Evolutionary conservation across 2,113 vertebrate species (phyloP), one percentile per base, ranked within the genome.

Genomic region (Jaculus jaculus): DNA sequence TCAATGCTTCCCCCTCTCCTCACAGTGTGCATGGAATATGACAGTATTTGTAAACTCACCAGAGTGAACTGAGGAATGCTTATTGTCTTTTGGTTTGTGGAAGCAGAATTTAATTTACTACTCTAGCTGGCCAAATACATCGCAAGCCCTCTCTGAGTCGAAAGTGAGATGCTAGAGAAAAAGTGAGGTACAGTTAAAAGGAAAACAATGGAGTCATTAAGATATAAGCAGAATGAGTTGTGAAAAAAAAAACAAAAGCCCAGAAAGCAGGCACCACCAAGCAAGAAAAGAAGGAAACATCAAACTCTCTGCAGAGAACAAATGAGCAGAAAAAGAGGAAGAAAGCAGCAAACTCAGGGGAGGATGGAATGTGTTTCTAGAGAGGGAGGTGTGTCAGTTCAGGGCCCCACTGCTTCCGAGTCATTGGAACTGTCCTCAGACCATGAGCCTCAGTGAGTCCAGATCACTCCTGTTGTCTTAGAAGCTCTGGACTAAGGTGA

Each of bases 121-220:
- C n/a, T n/a, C n/a, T n/a, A n/a, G n/a, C n/a, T n/a, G n/a, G n/a
- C 17, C 81, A 17, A 83, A 54, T 90, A 81, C 73, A 80, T 71
- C 9, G 58, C 10, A 37, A 78, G 16, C 15, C 13, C 16, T 75
- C 12, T 78, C 51, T 74, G 83, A 83, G 0, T 28, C 7, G 58
- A 16, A 84, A 63, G 9, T 47, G n/a, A 80, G 15, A 61, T 58
- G 91, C 23, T n/a, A 88, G 1, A 89, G 5, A 83, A 28, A 58
- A 24, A 10, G 54, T 18, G 58, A 42, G 60, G 26, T 42, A 4
- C 23, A 26, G 1, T 30, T 51, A 4, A 75, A 47, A 65, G 65
- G 51, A 54, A 24, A 13, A 11, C 7, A 12, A 61, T 54, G 54
- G 0, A 4, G 3, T 74, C 69, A 82, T 79, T 65, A 86, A 71